Percentiles rank a stretch among this genome's conserved stretches.
Evolutionary conservation across 2,888 invertebrate genomes (phyloP).

Genomic region (Calephelis perditalis): DNA sequence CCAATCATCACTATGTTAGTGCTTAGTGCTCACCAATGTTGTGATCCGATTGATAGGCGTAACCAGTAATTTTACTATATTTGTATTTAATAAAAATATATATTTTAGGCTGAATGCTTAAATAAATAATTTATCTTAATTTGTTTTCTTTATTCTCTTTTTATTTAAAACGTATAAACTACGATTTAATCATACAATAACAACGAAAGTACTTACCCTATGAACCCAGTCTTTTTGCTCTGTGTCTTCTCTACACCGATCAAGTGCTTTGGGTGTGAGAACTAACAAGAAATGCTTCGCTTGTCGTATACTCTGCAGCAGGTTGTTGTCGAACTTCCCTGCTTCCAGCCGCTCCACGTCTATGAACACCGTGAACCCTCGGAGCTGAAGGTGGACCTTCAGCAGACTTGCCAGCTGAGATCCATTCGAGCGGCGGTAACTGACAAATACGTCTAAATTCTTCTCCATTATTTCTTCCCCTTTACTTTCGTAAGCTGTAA

Average conservation of each 20-base stretch:
- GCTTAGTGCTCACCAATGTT: no score
- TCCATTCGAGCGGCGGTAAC: slow-evolving; percentile 97
- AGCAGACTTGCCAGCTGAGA: slow-evolving; percentile 96
- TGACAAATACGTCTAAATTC: slow-evolving; percentile 97
- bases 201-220: slow-evolving; percentile 82
- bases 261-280: slow-evolving; percentile 95
- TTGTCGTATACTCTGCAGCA: slow-evolving; percentile 96
- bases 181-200: background rate
- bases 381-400: slow-evolving; percentile 96
- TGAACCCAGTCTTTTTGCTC: slow-evolving; percentile 99
- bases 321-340: slow-evolving; percentile 98
- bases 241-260: slow-evolving; percentile 93
- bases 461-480: slow-evolving; percentile 90
- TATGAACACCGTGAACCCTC: slow-evolving; percentile 98
- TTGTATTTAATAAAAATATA: no score
- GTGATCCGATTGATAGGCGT: no score
- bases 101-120: no score
- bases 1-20: no score
- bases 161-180: no score
- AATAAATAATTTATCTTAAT: no score
- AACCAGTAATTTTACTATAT: no score
- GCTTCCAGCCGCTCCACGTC: slow-evolving; percentile 98
- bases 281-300: slow-evolving; percentile 98
- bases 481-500: slow-evolving; percentile 81
- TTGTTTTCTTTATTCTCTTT: no score